These are phyloP conservation scores for Ornithorhynchus anatinus DNA, from an alignment of 2,113 vertebrate species.

Conservation along the genomic window DNA sequence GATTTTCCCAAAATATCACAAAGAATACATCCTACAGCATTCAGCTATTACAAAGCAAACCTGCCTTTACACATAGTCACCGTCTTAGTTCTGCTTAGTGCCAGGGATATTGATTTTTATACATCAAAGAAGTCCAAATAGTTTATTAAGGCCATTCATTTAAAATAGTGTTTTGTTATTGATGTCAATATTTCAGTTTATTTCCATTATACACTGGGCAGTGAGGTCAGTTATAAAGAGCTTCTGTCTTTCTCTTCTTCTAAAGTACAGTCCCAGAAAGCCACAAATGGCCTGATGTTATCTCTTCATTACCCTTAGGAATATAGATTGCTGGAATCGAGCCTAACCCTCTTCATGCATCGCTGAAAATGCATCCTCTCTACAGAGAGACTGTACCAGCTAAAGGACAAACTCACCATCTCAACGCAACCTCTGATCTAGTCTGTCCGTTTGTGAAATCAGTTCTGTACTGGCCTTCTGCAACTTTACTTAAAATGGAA, in stretches of 20 bases:
- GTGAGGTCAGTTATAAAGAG: slow-evolving; percentile 1
- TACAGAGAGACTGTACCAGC: neutral
- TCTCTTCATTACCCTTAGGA: slow-evolving; percentile 10
- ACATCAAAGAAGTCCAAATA: neutral
- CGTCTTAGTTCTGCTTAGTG: neutral
- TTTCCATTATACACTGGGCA: slow-evolving; percentile 10
- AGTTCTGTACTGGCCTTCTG: neutral
- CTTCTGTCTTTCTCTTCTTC: neutral
- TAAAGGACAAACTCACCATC: neutral
- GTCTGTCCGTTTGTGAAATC: neutral
- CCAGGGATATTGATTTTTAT: neutral
- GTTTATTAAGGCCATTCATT: neutral
- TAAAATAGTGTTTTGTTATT: slow-evolving; percentile 1
- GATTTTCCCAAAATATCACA: neutral
- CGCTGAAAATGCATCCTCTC: neutral
- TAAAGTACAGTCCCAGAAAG: neutral
- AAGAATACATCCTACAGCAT: neutral
- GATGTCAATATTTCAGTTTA: slow-evolving; percentile 19
- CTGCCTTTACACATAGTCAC: neutral
- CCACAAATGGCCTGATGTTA: neutral
- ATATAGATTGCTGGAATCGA: neutral
- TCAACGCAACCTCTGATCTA: neutral
- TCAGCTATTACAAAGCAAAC: neutral
- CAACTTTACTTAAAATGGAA: slow-evolving; percentile 8
- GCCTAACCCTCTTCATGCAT: neutral